A percentile compares a stretch with the other conserved stretches of the same genome.
Conservation (phyloP, 2,888 invertebrate species). For the Choreutis nemorana region DNA sequence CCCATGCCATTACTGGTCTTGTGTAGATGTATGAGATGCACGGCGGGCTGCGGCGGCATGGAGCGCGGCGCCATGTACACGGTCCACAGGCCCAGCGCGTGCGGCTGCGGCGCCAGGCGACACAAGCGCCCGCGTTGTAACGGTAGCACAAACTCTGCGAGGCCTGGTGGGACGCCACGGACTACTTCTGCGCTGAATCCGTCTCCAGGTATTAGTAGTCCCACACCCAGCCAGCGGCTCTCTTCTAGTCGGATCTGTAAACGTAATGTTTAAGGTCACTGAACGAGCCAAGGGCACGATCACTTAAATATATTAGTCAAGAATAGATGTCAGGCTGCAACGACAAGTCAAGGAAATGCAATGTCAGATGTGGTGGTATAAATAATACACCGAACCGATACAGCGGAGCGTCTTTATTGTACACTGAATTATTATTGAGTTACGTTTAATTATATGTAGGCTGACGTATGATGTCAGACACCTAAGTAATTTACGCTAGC, state of each 20-base stretch:
- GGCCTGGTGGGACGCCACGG: conserved; percentile 91
- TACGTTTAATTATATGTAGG: too few species aligned
- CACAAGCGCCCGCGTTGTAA: conserved; percentile 87
- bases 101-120: conserved; percentile 88
- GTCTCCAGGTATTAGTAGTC: conserved; percentile 94
- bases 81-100: conserved; percentile 93
- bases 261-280: neutral
- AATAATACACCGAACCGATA: too few species aligned
- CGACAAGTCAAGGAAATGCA: too few species aligned
- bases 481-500: too few species aligned
- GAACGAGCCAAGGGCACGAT: too few species aligned
- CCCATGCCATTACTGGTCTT: conserved; percentile 98
- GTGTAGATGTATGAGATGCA: conserved; percentile 87
- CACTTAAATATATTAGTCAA: too few species aligned
- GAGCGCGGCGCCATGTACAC: conserved; percentile 85
- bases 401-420: too few species aligned
- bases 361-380: too few species aligned
- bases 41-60: conserved; percentile 72
- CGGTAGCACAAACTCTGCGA: conserved; percentile 87
- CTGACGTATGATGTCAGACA: too few species aligned
- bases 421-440: too few species aligned
- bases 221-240: conserved; percentile 88
- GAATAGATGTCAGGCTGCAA: too few species aligned
- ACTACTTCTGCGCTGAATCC: conserved; percentile 98
- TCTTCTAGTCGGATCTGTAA: conserved; percentile 81